Conservation (phyloP, 2,888 invertebrate genomes). For the Trachelus troglodyta region DNA sequence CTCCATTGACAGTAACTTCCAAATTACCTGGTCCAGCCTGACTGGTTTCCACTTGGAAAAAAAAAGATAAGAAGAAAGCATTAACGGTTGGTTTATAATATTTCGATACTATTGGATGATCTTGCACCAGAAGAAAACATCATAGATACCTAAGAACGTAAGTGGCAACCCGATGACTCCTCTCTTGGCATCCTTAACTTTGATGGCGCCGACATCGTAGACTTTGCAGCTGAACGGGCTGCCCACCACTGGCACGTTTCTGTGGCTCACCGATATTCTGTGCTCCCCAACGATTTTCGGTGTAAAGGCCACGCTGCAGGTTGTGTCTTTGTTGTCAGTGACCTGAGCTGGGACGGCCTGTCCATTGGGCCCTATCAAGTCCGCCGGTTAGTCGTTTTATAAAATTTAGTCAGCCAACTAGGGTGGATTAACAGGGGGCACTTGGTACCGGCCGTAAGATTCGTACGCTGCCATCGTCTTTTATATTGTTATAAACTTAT, state of each 20-base stretch:
- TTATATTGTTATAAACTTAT: slow-evolving; percentile 22
- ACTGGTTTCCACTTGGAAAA: slow-evolving; percentile 88
- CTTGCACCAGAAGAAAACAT: background rate
- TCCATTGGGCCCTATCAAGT: slow-evolving; percentile 86
- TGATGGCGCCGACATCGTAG: slow-evolving; percentile 93
- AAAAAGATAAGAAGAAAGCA: slow-evolving; percentile 10
- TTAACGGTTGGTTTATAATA: background rate
- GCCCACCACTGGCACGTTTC: slow-evolving; percentile 85
- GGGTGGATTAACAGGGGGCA: slow-evolving; percentile 34
- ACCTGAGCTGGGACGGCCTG: slow-evolving; percentile 91
- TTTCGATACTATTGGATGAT: background rate
- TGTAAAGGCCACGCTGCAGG: slow-evolving; percentile 91
- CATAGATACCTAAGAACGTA: slow-evolving; percentile 81
- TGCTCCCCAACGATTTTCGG: slow-evolving; percentile 93
- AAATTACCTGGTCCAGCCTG: slow-evolving; percentile 98
- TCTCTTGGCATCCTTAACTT: slow-evolving; percentile 90
- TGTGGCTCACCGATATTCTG: slow-evolving; percentile 87
- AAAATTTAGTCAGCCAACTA: slow-evolving; percentile 53
- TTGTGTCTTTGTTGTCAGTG: slow-evolving; percentile 82
- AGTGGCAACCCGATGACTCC: slow-evolving; percentile 92
- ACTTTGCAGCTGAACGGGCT: slow-evolving; percentile 96
- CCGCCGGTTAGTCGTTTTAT: slow-evolving; percentile 63
- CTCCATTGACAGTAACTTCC: slow-evolving; percentile 98
- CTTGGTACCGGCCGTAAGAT: slow-evolving; percentile 20
- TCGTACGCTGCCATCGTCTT: slow-evolving; percentile 16